These are phyloP conservation scores for Drosophila formosana DNA, from an alignment of 2,888 invertebrate species.

Conservation along the genomic window DNA sequence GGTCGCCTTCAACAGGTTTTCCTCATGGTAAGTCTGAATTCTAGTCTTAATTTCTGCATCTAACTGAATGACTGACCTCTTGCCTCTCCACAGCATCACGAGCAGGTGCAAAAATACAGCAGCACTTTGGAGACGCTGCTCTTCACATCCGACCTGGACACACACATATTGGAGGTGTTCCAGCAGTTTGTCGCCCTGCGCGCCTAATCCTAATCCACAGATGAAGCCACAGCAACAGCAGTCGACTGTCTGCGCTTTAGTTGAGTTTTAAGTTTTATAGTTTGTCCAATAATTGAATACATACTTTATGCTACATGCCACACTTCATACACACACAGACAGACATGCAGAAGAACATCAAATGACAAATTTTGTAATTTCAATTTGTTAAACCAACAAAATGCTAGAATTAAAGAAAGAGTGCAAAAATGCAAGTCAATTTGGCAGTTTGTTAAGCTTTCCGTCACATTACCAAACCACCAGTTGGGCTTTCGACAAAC, in stretches of 20 bases:
- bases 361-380: conserved; percentile 29
- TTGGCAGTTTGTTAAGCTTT: neutral
- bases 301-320: conserved; percentile 9
- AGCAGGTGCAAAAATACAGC: conserved; percentile 98
- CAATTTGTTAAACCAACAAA: conserved; percentile 15
- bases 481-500: too few species aligned
- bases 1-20: conserved; percentile 98
- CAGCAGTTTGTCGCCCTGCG: conserved; percentile 97
- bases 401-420: conserved; percentile 16
- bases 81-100: conserved; percentile 92
- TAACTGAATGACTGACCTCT: too few species aligned
- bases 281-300: conserved; percentile 12
- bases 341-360: conserved; percentile 18
- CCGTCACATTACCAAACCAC: too few species aligned
- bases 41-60: too few species aligned
- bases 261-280: conserved; percentile 24
- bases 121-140: conserved; percentile 97
- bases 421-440: conserved; percentile 8
- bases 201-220: conserved; percentile 66
- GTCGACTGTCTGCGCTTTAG: conserved; percentile 4
- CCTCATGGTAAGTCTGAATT: conserved; percentile 88
- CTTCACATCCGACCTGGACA: conserved; percentile 98
- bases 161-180: conserved; percentile 98
- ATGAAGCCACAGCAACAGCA: conserved; percentile 1
- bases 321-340: conserved; percentile 1